Evolutionary conservation across 2,888 invertebrate species (phyloP).

Genomic region (Dinocampus coccinellae): DNA sequence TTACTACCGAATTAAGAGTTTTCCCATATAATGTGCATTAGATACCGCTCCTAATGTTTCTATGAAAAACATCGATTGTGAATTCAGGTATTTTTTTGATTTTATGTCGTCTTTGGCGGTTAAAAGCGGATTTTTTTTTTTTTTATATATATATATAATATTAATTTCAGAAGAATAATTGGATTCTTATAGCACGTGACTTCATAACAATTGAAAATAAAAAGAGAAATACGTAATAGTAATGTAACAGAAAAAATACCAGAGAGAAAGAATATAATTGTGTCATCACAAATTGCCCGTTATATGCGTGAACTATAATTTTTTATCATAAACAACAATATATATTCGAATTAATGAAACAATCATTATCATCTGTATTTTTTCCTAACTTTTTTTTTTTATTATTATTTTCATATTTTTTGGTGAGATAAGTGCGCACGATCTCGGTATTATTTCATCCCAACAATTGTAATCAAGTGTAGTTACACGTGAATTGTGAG

Average conservation of each 20-base stretch:
- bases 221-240: conserved; percentile 8
- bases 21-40: background rate
- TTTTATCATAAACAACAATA: conserved; percentile 38
- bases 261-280: conserved; percentile 25
- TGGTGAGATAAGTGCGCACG: background rate
- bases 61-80: conserved; percentile 4
- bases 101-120: conserved; percentile 12
- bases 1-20: background rate
- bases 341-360: background rate
- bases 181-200: background rate
- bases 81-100: background rate
- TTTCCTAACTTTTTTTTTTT: background rate
- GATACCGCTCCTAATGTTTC: background rate
- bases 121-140: background rate
- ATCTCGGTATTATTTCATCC: background rate
- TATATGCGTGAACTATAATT: conserved; percentile 42
- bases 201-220: conserved; percentile 23
- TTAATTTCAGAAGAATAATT: background rate
- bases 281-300: conserved; percentile 31
- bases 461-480: background rate
- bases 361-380: conserved; percentile 8
- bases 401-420: too few species aligned
- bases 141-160: background rate
- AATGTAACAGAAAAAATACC: background rate
- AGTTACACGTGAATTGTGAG: background rate